phyloP scores from a whole-genome alignment of 2,797 vertebrate genomes.

The Sylvia borin region DNA sequence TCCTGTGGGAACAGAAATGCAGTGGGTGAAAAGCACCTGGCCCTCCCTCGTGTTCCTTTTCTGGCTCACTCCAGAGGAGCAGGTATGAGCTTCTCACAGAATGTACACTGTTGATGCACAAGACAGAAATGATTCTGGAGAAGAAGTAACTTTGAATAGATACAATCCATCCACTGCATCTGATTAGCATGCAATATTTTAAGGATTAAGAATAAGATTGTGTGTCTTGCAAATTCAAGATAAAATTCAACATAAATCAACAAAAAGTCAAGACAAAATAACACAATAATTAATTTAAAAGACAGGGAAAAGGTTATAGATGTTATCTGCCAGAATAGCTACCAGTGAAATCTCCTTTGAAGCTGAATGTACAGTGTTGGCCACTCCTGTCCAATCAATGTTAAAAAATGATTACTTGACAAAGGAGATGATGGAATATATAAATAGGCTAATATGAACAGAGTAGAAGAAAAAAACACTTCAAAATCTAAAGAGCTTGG shows the following conservation, averaged over 20 bases:
- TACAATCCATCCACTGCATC: not conserved
- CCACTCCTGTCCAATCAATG: not conserved
- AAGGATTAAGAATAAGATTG: not conserved
- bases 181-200: not conserved
- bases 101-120: rapidly evolving
- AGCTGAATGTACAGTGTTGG: not conserved
- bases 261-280: not conserved
- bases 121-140: not conserved
- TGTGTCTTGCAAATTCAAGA: not conserved
- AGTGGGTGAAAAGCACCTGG: not conserved
- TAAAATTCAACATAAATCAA: not conserved
- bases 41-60: not conserved
- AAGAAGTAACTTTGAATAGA: not conserved
- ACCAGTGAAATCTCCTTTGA: not conserved
- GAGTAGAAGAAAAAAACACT: not conserved
- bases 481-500: not conserved
- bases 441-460: not conserved
- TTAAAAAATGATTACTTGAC: not conserved
- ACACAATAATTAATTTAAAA: not conserved
- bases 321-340: not conserved
- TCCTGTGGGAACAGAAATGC: not conserved
- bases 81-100: not conserved
- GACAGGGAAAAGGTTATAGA: not conserved
- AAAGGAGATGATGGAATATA: not conserved
- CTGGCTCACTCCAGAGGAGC: not conserved